A percentile compares a stretch with the other conserved stretches of the same genome.
Conservation (phyloP, 35 echinoderm and acorn worm species). For the Ophiothrix spiculata region DNA sequence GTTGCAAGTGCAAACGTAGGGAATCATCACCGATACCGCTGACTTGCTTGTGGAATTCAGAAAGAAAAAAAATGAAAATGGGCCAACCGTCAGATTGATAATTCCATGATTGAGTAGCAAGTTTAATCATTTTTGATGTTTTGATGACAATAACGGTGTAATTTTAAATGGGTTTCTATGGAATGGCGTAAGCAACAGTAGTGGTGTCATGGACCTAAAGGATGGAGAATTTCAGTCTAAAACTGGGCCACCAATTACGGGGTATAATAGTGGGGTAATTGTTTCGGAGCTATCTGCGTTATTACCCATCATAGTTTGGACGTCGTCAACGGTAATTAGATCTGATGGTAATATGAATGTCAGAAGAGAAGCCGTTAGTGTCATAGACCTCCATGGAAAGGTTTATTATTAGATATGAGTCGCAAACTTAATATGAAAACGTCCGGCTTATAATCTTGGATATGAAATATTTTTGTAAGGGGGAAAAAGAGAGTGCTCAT, state of each 20-base stretch:
- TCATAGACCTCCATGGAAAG: neutral
- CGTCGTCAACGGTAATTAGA: constrained; percentile 5
- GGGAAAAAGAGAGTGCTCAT: no score
- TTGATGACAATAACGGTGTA: constrained; percentile 11
- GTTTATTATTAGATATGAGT: neutral
- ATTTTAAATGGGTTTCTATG: neutral
- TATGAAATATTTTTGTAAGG: constrained; percentile 10
- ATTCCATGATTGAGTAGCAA: neutral
- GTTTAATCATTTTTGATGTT: neutral
- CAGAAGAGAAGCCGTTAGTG: neutral
- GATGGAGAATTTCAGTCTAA: neutral
- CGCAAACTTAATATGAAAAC: neutral
- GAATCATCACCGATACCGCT: neutral
- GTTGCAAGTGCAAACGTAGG: neutral
- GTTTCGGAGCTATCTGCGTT: neutral
- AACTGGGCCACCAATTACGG: constrained; percentile 1
- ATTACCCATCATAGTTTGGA: neutral
- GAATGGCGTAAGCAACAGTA: neutral
- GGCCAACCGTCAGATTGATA: neutral
- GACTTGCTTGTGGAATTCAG: no score
- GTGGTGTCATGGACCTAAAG: neutral
- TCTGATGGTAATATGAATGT: constrained; percentile 4
- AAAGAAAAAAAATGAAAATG: no score
- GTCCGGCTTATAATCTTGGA: neutral
- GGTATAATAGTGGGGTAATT: constrained; percentile 1